Evolutionary conservation across 2,888 invertebrate genomes (phyloP).

Genomic region (Pristionchus japonicus): DNA sequence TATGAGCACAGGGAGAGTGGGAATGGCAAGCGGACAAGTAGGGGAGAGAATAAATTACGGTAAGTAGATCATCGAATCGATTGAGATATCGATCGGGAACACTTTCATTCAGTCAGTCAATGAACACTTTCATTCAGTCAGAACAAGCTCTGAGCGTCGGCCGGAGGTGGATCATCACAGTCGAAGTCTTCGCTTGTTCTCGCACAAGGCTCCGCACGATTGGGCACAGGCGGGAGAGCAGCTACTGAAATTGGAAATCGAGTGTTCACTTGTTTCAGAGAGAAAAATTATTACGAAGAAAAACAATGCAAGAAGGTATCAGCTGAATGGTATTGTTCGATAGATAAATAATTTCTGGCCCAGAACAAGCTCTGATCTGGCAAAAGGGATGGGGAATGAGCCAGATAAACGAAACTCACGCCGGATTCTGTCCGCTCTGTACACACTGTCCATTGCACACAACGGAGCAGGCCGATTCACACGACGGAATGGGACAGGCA

Average conservation of each 20-base stretch:
- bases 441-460: slow-evolving; percentile 47
- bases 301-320: too few relatives aligned
- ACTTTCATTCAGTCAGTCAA: too few relatives aligned
- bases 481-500: slow-evolving; percentile 49
- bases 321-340: background rate
- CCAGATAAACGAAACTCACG: background rate
- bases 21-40: slow-evolving; percentile 41
- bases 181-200: slow-evolving; percentile 44
- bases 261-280: background rate
- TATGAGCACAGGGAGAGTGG: slow-evolving; percentile 22
- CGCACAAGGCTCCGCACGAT: slow-evolving; percentile 37
- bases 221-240: slow-evolving; percentile 39
- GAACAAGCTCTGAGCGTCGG: background rate
- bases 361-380: too few relatives aligned
- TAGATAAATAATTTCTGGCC: too few relatives aligned
- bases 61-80: background rate
- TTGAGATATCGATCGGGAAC: background rate
- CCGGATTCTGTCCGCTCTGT: slow-evolving; percentile 12
- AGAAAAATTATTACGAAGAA: background rate
- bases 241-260: background rate
- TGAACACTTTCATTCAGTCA: too few relatives aligned
- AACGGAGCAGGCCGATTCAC: slow-evolving; percentile 57
- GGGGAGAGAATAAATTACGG: background rate
- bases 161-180: background rate
- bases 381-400: too few relatives aligned